Base-by-base conservation (phyloP, 2,797 vertebrate genomes). In the Lacerta viridis region DNA sequence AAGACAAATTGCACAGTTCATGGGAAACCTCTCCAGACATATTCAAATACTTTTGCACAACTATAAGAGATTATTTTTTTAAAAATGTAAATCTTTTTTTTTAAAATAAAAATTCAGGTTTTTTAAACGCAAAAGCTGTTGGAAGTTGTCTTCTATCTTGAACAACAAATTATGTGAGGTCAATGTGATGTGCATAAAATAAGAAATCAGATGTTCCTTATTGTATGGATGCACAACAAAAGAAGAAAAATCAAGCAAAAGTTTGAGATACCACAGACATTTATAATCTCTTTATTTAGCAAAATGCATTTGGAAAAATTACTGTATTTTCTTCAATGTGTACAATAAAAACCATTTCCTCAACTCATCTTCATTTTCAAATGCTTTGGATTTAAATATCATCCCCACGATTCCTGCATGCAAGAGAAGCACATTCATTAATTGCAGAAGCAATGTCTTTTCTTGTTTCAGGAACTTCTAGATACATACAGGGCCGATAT, bases 221-320 rank as follows among this genome's bases (percentile, higher is more conserved):
- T 84, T 36, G 18, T 50, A 64, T 33, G 18, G 6, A 85, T 66
- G 36, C 29, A 81, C 13, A 81, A 1, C 10, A 25, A 46, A 76
- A 77, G 55, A 23, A 33, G 25, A 8, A 55, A 85, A 79, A 74
- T 89, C 39, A 91, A 90, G 55, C 39, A 46, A 84, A 72, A 80
- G 11, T 72, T 68, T 68, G 88, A 46, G 27, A 90, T 50, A 88
- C 61, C 43, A 74, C 83, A 92, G 81, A 93, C 76, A 95, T 93
- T 92, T 89, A 96, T 29, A 85, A 95, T 68, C 81, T 90, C 86
- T 97, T 97, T 97, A 97, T 97, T 97, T 97, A 97, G 90, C 92
- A 97, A 96, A 96, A 96, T 90, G 92, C 94, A 95, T 89, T 93
- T 92, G 80, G 95, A 93, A 83, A 90, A 93, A 87, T 90, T 9